Percentiles rank a stretch among this genome's conserved stretches.
Conservation (phyloP, 2,113 vertebrate species). For the Nerophis lumbriciformis region DNA sequence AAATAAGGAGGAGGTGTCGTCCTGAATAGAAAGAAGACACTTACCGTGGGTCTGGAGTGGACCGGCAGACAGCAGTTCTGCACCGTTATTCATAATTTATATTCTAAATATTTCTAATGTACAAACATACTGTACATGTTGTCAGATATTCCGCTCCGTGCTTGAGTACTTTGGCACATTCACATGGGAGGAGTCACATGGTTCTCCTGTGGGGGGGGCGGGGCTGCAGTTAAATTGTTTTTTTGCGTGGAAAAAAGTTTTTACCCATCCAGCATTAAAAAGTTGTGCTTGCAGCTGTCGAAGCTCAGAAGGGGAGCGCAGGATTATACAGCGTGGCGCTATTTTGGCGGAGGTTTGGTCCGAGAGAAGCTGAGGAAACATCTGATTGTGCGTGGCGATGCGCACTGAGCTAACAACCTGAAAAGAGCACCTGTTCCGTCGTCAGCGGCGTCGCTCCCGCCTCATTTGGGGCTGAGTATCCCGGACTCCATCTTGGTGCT, state of each 20-base stretch:
- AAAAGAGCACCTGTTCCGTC: background rate
- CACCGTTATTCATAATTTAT: slow-evolving; percentile 12
- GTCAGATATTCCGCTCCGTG: background rate
- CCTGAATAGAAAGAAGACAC: slow-evolving; percentile 61
- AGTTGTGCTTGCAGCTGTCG: background rate
- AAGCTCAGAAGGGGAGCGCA: background rate
- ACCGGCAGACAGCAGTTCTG: slow-evolving; percentile 59
- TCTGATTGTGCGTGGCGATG: background rate
- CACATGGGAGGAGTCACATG: too few species aligned
- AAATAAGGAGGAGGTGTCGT: slow-evolving; percentile 53
- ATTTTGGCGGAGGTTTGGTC: background rate
- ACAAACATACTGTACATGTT: slow-evolving; percentile 23
- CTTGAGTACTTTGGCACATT: slow-evolving; percentile 12
- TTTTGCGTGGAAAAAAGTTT: too few species aligned
- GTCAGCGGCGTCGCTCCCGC: background rate
- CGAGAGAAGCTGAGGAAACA: background rate
- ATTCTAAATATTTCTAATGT: slow-evolving; percentile 51
- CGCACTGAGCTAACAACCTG: background rate
- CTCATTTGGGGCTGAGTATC: slow-evolving; percentile 57
- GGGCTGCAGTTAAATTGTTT: background rate
- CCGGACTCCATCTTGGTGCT: slow-evolving; percentile 78
- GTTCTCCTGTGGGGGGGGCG: background rate
- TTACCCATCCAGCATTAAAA: background rate
- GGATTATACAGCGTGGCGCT: background rate
- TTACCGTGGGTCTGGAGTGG: slow-evolving; percentile 52